Evolutionary conservation across 1,140 invertebrate species (phyloP), one percentile per base, ranked within the genome.

Genomic region (Drosophila tani): DNA sequence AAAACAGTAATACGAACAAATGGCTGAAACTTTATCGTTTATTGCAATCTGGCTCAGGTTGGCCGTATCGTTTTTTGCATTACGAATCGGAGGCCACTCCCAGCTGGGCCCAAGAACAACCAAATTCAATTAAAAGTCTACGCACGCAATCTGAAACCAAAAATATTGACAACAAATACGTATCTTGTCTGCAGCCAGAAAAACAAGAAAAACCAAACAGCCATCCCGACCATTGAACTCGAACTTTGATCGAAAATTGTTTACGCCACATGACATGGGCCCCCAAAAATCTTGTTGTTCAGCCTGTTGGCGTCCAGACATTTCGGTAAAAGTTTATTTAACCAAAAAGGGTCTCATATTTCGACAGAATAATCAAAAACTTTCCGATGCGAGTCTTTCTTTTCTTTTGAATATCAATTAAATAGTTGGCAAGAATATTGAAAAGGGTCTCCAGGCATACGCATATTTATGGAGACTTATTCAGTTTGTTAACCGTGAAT

Each of bases 81-180:
- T 62, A 71, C 47, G 49, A 65, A 46, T 64, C 40, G 35, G 12
- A 47, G 51, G 49, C 50, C 43, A 78, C 62, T 46, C 45, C 67
- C 32, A 35, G 9, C 32, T 11, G 32, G 32, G 32, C 3, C 38
- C 35, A 38, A 67, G 47, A 68, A 75, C 76, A 71, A 47, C 53
- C 68, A 55, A 87, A 87, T 81, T 87, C 84, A 90, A 88, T 87
- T 87, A 88, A 88, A 84, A 87, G 75, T 78, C 84, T 74, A 75
- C 88, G 74, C 84, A 87, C 85, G 85, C 77, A 65, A 66, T 71
- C 55, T 60, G 74, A 69, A 68, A 79, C 46, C 40, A 75, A 79
- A 86, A 75, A 87, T 85, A 82, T 87, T 85, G 82, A 76, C 70
- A 76, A 68, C 32, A 69, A 73, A 62, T 64, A 66, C 47, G 12